Evolutionary conservation across 2,888 invertebrate species (phyloP).

Genomic region (Drosophila neutralis): DNA sequence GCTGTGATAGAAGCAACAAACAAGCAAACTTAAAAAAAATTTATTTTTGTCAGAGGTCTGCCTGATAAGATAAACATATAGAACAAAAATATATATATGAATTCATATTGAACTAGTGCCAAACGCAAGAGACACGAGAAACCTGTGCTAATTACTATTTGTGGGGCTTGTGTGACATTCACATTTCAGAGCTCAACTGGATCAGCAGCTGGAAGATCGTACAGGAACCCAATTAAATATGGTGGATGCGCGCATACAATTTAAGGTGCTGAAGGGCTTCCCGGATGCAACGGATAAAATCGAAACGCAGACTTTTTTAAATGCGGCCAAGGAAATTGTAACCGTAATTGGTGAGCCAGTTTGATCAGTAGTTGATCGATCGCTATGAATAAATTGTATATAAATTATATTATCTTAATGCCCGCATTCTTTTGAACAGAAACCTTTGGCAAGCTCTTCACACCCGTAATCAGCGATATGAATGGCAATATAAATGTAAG

Average conservation of each 20-base stretch:
- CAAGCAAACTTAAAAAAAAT: slow-evolving; percentile 29
- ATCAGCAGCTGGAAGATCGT: slow-evolving; percentile 18
- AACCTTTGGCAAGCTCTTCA: slow-evolving; percentile 90
- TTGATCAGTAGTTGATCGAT: slow-evolving; percentile 12
- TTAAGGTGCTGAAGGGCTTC: slow-evolving; percentile 85
- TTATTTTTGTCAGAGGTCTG: slow-evolving; percentile 35
- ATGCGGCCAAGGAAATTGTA: slow-evolving; percentile 88
- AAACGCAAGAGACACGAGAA: slow-evolving; percentile 14
- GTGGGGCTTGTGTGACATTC: slow-evolving; percentile 38
- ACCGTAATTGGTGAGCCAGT: slow-evolving; percentile 87
- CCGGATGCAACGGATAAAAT: slow-evolving; percentile 87
- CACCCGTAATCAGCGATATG: slow-evolving; percentile 91
- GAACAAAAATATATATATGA: slow-evolving; percentile 4
- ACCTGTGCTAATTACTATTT: slow-evolving; percentile 14
- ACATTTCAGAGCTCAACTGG: slow-evolving; percentile 44
- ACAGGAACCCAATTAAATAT: slow-evolving; percentile 5
- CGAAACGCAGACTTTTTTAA: slow-evolving; percentile 87
- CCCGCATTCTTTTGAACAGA: slow-evolving; percentile 85
- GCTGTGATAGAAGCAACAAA: slow-evolving; percentile 49
- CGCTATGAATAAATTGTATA: not conserved
- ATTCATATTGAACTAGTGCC: slow-evolving; percentile 14
- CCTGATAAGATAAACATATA: slow-evolving; percentile 55
- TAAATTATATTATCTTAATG: slow-evolving; percentile 11
- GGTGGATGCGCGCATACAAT: slow-evolving; percentile 74
- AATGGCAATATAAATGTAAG: slow-evolving; percentile 90